Evolutionary conservation across 2,888 invertebrate genomes (phyloP).

Genomic region (Azorinus chamasolen): DNA sequence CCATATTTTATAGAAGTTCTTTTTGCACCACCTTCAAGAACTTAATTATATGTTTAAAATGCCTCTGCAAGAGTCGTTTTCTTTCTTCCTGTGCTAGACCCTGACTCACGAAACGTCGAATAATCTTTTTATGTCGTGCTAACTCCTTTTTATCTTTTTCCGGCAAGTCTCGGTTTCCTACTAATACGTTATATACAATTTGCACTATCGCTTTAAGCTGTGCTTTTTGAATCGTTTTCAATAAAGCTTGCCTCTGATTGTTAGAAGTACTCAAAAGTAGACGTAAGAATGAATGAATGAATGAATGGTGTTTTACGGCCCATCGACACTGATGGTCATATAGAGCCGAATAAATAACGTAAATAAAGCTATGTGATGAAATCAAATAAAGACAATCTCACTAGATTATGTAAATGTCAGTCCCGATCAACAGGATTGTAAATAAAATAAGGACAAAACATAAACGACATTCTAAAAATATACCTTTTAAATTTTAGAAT

Average conservation of each 20-base stretch:
- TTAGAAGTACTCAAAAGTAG: constrained; percentile 22
- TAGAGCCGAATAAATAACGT: too few relatives aligned
- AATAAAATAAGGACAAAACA: too few relatives aligned
- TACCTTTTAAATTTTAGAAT: too few relatives aligned
- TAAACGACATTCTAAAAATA: too few relatives aligned
- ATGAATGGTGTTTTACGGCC: too few relatives aligned
- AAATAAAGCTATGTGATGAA: too few relatives aligned
- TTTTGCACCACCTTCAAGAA: constrained; percentile 12
- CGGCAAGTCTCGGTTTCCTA: constrained; percentile 6
- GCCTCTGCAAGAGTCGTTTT: constrained; percentile 12
- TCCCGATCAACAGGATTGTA: too few relatives aligned
- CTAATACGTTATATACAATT: constrained; percentile 30
- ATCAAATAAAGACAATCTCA: too few relatives aligned
- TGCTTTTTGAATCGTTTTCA: constrained; percentile 27
- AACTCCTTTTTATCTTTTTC: constrained; percentile 4
- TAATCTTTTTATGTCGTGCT: constrained; percentile 17
- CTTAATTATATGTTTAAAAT: neutral
- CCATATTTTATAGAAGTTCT: constrained; percentile 18
- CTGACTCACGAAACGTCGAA: constrained; percentile 21
- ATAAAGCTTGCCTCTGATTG: constrained; percentile 9
- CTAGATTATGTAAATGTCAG: too few relatives aligned
- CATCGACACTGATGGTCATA: too few relatives aligned
- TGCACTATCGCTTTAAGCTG: constrained; percentile 33
- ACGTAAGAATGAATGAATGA: too few relatives aligned
- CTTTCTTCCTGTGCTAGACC: constrained; percentile 5